These are phyloP conservation scores for Varanus salvator DNA, from an alignment of 2,113 vertebrate genomes.

Conservation along the genomic window DNA sequence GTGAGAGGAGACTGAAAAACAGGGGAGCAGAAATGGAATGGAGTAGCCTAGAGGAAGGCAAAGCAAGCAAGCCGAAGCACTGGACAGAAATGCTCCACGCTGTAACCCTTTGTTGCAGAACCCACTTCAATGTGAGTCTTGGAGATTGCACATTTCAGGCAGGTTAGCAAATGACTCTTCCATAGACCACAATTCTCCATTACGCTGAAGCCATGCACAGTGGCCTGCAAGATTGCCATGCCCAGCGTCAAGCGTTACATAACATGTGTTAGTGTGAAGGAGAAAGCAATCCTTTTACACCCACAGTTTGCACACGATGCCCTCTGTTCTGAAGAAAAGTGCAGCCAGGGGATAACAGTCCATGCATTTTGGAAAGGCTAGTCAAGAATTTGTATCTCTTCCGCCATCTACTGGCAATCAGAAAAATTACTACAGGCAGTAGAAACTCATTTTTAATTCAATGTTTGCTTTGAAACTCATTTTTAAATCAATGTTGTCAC, in stretches of 20 bases:
- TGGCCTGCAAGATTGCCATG: neutral
- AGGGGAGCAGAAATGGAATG: neutral
- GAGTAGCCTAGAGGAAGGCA: neutral
- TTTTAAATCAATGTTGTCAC: neutral
- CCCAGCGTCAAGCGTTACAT: neutral
- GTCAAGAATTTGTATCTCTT: neutral
- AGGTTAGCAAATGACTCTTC: too few relatives aligned
- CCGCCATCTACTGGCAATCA: conserved; percentile 15
- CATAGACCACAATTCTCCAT: neutral
- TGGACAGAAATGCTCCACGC: neutral
- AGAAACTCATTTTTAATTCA: too few relatives aligned
- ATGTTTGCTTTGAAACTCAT: neutral
- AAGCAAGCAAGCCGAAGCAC: neutral
- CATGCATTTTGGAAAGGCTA: neutral
- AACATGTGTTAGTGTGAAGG: neutral
- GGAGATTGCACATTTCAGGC: neutral
- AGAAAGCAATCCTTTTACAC: neutral
- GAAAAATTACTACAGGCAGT: neutral
- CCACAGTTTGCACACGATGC: neutral
- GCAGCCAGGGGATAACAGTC: neutral
- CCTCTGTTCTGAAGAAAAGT: neutral
- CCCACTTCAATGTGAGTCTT: neutral
- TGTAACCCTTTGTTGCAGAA: neutral
- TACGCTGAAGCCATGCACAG: neutral
- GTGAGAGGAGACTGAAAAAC: too few relatives aligned